These are phyloP conservation scores for Sapajus apella DNA, from an alignment of 2,113 vertebrate species.

Conservation along the genomic window DNA sequence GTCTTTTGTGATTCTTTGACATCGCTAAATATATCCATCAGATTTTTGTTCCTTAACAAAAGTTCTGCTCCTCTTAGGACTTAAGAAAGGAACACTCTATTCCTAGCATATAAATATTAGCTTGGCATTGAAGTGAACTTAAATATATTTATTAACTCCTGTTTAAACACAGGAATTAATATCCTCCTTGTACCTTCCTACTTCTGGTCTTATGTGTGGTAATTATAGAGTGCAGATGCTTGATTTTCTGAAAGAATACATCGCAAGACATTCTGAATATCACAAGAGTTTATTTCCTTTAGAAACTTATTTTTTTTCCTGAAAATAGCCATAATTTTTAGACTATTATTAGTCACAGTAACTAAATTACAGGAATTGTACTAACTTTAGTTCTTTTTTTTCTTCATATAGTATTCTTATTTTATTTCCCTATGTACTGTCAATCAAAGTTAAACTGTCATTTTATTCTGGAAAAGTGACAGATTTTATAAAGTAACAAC, in stretches of 20 bases:
- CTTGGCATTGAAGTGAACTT: not conserved
- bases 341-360: constrained; percentile 28
- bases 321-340: not conserved
- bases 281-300: not conserved
- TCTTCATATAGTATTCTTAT: not conserved
- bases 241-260: not conserved
- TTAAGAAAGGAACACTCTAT: not conserved
- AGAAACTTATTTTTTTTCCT: not conserved
- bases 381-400: constrained; percentile 32
- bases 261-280: not conserved
- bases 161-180: not conserved
- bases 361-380: constrained; percentile 36
- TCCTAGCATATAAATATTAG: not conserved
- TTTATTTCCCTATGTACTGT: constrained; percentile 27
- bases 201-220: not conserved
- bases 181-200: not conserved
- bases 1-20: not conserved
- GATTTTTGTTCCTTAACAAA: not conserved
- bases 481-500: constrained; percentile 41
- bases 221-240: not conserved
- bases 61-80: not conserved
- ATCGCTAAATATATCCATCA: not conserved
- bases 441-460: constrained; percentile 46
- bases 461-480: constrained; percentile 64
- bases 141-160: not conserved